Evolutionary conservation across 2,797 vertebrate species (phyloP), one percentile per base, ranked within the genome.

Genomic region (Orestias chungarensis): DNA sequence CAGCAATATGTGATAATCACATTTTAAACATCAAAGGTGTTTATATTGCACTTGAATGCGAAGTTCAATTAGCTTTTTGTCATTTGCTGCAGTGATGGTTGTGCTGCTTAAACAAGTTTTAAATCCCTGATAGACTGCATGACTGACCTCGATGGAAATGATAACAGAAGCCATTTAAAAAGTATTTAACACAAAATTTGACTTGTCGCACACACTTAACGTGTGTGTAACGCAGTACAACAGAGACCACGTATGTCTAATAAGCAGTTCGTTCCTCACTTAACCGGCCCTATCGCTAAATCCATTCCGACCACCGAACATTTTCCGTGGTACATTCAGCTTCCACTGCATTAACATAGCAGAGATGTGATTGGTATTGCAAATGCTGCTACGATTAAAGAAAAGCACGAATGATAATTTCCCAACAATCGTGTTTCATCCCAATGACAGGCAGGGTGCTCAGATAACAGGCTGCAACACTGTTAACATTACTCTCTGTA

Each of bases 191-290:
- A 66, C 71, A 2, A 66, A 18, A 55, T 46, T 82, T 59, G 70
- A 54, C 55, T 43, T 20, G 50, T 43, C 68, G n/a, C n/a, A n/a
- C n/a, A n/a, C n/a, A n/a, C n/a, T n/a, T n/a, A n/a, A 52, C 79
- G 74, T 68, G 57, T 74, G 72, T 61, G 78, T 74, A 49, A 66
- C 64, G 14, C 35, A 65, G 82, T 65, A 70, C 66, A 74, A 73
- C 68, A 74, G 44, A 78, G 25, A 78, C 77, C 84, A 86, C 86
- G 85, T 80, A 52, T 70, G 80, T 55, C 67, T 86, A 84, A 89
- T 83, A 78, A 82, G 64, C 68, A 4, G 27, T 81, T 76, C 73
- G 77, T 74, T 79, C 44, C 64, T 46, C 49, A 68, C 57, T 52
- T 47, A 76, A 75, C 27, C 1, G 0, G 23, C 55, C 43, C n/a